A percentile compares a stretch with the other conserved stretches of the same genome.
Conservation (phyloP, 92 coral and sea anemone species). For the Porites divaricata region DNA sequence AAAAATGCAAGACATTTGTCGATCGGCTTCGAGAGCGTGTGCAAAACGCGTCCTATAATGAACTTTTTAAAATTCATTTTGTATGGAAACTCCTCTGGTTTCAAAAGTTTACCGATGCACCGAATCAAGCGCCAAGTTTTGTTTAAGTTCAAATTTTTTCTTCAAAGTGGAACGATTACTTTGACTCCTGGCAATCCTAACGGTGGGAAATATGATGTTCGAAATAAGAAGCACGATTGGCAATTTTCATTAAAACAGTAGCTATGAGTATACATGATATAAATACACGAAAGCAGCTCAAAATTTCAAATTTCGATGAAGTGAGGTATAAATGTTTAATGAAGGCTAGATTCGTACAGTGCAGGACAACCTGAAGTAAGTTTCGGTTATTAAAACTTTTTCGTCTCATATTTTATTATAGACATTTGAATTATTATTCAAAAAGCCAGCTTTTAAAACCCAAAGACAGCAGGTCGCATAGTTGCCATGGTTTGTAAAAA, state of each 20-base stretch:
- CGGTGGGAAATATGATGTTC: not conserved
- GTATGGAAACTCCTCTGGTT: not conserved
- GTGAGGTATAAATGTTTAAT: not conserved
- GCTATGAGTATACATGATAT: not conserved
- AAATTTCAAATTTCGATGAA: not conserved
- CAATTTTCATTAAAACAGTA: not conserved
- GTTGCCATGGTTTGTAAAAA: conserved; percentile 8
- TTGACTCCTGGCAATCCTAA: not conserved
- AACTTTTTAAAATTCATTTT: too few relatives aligned
- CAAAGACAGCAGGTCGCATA: not conserved
- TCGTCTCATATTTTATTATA: not conserved
- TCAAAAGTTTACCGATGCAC: not conserved
- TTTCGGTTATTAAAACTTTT: not conserved
- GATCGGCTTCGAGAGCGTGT: not conserved
- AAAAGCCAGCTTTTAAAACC: not conserved
- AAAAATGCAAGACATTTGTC: not conserved
- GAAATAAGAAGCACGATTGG: not conserved
- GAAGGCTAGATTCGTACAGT: not conserved
- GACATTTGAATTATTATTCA: conserved; percentile 1
- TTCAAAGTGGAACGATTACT: not conserved
- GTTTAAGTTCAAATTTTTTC: not conserved
- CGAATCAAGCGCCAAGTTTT: not conserved
- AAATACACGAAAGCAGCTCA: not conserved
- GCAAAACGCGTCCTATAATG: not conserved
- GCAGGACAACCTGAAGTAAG: not conserved